These are phyloP conservation scores for Amphiduros pacificus DNA, from an alignment of 2,888 invertebrate genomes.

Conservation along the genomic window DNA sequence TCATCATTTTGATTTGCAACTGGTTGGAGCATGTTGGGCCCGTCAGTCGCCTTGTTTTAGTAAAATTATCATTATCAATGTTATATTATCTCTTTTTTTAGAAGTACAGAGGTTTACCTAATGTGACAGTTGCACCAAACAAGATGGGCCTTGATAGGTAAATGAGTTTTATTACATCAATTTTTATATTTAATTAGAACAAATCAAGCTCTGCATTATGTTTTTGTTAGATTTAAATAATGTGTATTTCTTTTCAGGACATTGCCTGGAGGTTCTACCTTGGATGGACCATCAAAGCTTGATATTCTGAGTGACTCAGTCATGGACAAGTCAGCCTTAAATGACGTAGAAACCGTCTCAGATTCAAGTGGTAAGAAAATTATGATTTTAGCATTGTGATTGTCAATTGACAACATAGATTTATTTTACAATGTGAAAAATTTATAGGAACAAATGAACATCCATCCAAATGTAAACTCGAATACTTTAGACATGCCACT, in stretches of 20 bases:
- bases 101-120: constrained; percentile 48
- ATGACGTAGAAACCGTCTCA: too few relatives aligned
- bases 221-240: not conserved
- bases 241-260: constrained; percentile 1
- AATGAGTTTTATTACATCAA: not conserved
- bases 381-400: too few relatives aligned
- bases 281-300: constrained; percentile 24
- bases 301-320: constrained; percentile 49
- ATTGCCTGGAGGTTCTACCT: constrained; percentile 11
- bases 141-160: constrained; percentile 9
- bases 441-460: too few relatives aligned
- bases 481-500: too few relatives aligned
- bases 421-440: too few relatives aligned
- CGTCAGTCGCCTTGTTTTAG: not conserved
- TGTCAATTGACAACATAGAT: too few relatives aligned
- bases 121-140: constrained; percentile 43
- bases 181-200: not conserved
- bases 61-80: not conserved
- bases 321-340: constrained; percentile 48
- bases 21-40: too few relatives aligned
- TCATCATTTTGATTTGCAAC: too few relatives aligned
- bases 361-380: too few relatives aligned
- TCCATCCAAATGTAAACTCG: too few relatives aligned
- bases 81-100: constrained; percentile 29
- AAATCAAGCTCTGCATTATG: not conserved